Conservation (phyloP, 1,140 invertebrate genomes). For the Conus betulinus region DNA sequence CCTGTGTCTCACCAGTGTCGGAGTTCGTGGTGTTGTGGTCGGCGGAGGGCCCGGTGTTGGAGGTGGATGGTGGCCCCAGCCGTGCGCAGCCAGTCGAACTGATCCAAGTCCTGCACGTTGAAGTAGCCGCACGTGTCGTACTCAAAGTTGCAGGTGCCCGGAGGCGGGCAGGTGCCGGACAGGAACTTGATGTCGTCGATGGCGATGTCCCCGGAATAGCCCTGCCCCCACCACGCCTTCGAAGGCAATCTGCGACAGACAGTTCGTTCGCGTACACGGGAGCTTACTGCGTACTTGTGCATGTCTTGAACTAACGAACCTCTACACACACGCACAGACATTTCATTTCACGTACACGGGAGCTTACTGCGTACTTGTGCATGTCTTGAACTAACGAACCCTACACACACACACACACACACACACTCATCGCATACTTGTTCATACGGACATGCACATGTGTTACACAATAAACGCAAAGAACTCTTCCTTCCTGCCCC, state of each 20-base stretch:
- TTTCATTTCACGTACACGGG: no score
- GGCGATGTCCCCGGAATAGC: constrained; percentile 70
- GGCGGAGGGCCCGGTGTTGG: constrained; percentile 60
- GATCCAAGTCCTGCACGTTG: constrained; percentile 53
- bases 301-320: no score
- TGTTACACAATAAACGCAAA: no score
- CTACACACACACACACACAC: no score
- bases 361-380: no score
- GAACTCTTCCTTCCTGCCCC: no score
- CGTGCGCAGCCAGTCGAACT: constrained; percentile 70
- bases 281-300: no score
- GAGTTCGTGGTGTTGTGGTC: constrained; percentile 72
- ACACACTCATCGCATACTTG: no score
- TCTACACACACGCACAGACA: no score
- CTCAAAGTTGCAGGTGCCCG: constrained; percentile 72
- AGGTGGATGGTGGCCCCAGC: constrained; percentile 62
- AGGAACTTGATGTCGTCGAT: constrained; percentile 69
- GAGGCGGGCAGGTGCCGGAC: constrained; percentile 55
- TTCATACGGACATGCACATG: no score
- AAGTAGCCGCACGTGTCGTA: constrained; percentile 67
- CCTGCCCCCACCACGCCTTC: constrained; percentile 63
- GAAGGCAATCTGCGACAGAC: constrained; percentile 62
- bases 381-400: no score
- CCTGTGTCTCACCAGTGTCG: constrained; percentile 54
- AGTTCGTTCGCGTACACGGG: no score